A percentile compares a stretch with the other conserved stretches of the same genome.
These are phyloP conservation scores for Nymphalis c-album DNA, from an alignment of 2,888 invertebrate genomes.

Conservation along the genomic window DNA sequence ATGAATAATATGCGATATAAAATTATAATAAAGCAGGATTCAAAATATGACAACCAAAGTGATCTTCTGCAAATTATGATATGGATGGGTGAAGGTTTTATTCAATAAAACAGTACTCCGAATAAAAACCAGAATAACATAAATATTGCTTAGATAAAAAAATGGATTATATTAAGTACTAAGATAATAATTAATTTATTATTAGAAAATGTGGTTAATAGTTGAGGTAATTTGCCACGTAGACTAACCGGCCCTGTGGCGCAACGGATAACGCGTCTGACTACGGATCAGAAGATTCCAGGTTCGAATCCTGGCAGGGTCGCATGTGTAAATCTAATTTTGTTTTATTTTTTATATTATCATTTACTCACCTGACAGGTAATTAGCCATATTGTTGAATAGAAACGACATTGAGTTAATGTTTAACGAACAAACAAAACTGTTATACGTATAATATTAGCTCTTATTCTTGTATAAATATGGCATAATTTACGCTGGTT, in stretches of 20 bases:
- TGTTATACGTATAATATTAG: conserved; percentile 47
- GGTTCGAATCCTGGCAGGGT: conserved; percentile 85
- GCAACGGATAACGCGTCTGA: conserved; percentile 87
- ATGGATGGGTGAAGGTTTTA: no score
- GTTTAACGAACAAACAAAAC: conserved; percentile 61
- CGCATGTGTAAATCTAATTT: conserved; percentile 48
- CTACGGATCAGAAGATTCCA: conserved; percentile 86
- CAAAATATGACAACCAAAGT: no score
- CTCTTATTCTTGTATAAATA: conserved; percentile 48
- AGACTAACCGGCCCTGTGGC: conserved; percentile 79
- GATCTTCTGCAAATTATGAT: no score
- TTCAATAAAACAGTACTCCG: no score
- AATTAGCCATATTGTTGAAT: conserved; percentile 63
- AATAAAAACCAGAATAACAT: no score
- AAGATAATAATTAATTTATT: no score
- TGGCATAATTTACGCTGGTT: conserved; percentile 50
- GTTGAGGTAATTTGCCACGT: conserved; percentile 7
- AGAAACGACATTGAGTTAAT: conserved; percentile 62
- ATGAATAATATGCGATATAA: no score
- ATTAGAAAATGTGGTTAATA: neutral
- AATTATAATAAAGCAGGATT: no score
- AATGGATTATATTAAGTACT: no score
- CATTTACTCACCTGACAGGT: conserved; percentile 53
- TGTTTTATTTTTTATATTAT: conserved; percentile 39
- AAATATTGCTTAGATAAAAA: no score